Evolutionary conservation across 2,797 vertebrate genomes (phyloP), one percentile per base, ranked within the genome.

Genomic region (Poeciliopsis turneri): DNA sequence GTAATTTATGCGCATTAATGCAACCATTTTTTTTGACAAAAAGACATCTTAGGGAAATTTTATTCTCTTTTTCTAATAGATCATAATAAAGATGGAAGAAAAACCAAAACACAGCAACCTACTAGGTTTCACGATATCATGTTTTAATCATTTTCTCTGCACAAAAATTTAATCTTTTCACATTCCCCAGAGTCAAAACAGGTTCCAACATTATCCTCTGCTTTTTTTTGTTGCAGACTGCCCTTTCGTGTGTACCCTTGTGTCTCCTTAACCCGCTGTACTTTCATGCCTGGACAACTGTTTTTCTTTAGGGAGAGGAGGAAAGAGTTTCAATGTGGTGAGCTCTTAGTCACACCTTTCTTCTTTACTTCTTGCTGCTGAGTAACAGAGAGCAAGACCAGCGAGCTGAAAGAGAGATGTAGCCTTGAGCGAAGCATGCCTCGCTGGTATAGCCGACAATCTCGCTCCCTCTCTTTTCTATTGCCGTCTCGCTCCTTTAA

Each of bases 391-490:
- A 70, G 77, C 79, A 77, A 83, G 49, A 83, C 71, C 68, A 70
- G 41, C 41, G 25, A 70, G 41, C 68, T 70, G 41, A 70, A 46
- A 83, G 61, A 84, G 80, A 89, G 82, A 86, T 33, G 43, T 88
- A 79, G 92, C 92, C 93, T 91, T 88, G 87, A 88, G 93, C 92
- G 2, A 88, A 88, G 77, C 82, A 91, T 79, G 92, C 86, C 89
- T 90, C 78, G 82, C 80, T 90, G 84, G 88, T 82, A 90, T 82
- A 80, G 82, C 86, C 93, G 90, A 94, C 92, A 92, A 89, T 90
- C 82, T 78, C 55, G 70, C 80, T 72, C 85, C 78, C 71, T 47
- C 66, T 66, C 61, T 70, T 7, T 23, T 82, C 75, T 76, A 76
- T 70, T 68, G 51, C 74, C 68, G 41, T 41, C 77, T 82, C 75